Base-by-base conservation (phyloP, 2,888 invertebrate genomes). In the Drosophila ezoana region DNA sequence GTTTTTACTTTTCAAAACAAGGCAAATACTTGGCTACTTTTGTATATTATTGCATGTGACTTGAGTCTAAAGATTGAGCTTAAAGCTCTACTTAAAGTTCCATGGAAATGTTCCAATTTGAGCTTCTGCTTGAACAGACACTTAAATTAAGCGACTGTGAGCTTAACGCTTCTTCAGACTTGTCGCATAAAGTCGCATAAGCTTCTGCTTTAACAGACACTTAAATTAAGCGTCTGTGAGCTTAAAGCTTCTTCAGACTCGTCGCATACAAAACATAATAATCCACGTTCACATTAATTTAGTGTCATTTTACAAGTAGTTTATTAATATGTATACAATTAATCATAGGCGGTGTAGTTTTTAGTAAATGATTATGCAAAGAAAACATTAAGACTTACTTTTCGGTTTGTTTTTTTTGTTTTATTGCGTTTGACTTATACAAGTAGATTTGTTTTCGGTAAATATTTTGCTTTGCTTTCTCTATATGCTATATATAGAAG, bases 371-470 rank as follows among this genome's bases (percentile, higher is more conserved):
- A 65, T 65, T 63, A 72, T 85, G 75, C 71, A 69, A 78, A 71
- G 66, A 70, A 74, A 73, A 89, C 79, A 81, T 87, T 87, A 60
- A 84, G 72, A 86, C 86, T 86, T 86, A 86, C 86, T 87, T 90
- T 87, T 87, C 67, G 70, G 70, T 72, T 87, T 78, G 72, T 70
- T 76, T 87, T 87, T 89, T 87, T 66, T 73, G 80, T 87, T 52
- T 40, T 20, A 35, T 86, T 88, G 74, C 74, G 85, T 79, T 81
- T 78, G 74, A 76, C 66, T 82, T 82, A 73, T 75, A 74, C 75
- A 79, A 74, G 66, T 76, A 72, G 58, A 53, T 68, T 75, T 72
- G 65, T 53, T 69, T 73, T 62, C 62, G 83, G 74, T 72, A 57
- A 44, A 48, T 60, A 51, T 32, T 61, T 61, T 61, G 57, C n/a